Percentiles rank a stretch among this genome's conserved stretches.
These are phyloP conservation scores for Harmothoe impar DNA, from an alignment of 2,888 invertebrate genomes.

Conservation along the genomic window DNA sequence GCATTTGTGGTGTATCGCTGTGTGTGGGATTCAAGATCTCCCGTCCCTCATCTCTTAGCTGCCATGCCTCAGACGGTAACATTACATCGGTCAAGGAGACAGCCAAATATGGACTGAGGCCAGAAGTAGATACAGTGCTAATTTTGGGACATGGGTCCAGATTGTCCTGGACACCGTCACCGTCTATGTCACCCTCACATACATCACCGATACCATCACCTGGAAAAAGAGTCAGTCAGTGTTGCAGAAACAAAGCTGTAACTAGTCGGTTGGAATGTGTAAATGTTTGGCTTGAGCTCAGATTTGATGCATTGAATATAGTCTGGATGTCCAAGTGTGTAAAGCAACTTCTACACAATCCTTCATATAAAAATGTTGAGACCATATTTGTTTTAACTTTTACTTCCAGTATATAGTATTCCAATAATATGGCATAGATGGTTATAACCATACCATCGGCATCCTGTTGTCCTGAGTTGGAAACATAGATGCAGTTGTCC, in stretches of 20 bases:
- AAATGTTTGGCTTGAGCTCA: too few species aligned
- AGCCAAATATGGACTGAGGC: slow-evolving; percentile 71
- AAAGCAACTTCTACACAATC: too few species aligned
- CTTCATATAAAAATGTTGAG: too few species aligned
- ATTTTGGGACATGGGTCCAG: slow-evolving; percentile 92
- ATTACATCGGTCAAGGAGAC: slow-evolving; percentile 12
- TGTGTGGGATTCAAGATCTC: slow-evolving; percentile 71
- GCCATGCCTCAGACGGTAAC: slow-evolving; percentile 69
- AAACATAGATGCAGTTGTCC: slow-evolving; percentile 93
- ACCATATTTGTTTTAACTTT: too few species aligned
- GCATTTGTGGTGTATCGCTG: slow-evolving; percentile 73
- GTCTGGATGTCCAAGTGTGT: too few species aligned
- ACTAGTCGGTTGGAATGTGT: too few species aligned
- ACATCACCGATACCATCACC: slow-evolving; percentile 91
- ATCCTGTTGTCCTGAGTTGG: slow-evolving; percentile 94
- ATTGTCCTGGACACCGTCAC: slow-evolving; percentile 90
- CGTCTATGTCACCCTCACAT: slow-evolving; percentile 92
- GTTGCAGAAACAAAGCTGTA: too few species aligned
- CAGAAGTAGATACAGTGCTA: slow-evolving; percentile 68
- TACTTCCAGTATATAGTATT: too few species aligned
- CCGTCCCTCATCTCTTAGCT: slow-evolving; percentile 71
- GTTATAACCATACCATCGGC: slow-evolving; percentile 87
- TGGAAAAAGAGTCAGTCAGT: slow-evolving; percentile 79
- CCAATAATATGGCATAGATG: too few species aligned
- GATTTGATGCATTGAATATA: too few species aligned